These are phyloP conservation scores for Parnassius smintheus DNA, from an alignment of 2,888 invertebrate genomes.

Conservation along the genomic window DNA sequence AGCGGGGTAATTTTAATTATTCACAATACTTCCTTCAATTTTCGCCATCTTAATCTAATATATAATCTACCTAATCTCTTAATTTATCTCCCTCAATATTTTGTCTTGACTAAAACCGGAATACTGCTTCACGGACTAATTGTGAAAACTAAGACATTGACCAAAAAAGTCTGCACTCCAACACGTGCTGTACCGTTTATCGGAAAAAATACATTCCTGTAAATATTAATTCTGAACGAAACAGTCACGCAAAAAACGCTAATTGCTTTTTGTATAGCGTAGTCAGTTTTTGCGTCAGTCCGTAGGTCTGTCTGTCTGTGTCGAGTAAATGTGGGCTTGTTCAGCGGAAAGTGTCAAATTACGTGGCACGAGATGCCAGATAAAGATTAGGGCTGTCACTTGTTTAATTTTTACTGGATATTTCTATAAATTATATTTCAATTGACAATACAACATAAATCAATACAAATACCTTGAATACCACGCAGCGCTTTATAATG, in stretches of 20 bases:
- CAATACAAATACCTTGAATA: too few species aligned
- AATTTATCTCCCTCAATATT: conserved; percentile 1
- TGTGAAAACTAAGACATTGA: conserved; percentile 78
- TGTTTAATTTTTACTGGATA: not conserved
- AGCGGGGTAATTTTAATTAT: too few species aligned
- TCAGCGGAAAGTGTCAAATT: conserved; percentile 80
- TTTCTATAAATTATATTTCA: too few species aligned
- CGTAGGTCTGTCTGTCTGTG: conserved; percentile 56
- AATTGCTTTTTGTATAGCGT: conserved; percentile 74
- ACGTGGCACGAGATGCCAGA: conserved; percentile 76
- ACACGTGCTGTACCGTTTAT: conserved; percentile 73
- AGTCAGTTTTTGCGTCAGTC: conserved; percentile 64
- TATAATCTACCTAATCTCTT: too few species aligned
- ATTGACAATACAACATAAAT: too few species aligned
- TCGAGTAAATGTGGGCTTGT: conserved; percentile 77
- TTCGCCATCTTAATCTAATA: too few species aligned
- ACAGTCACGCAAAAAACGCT: conserved; percentile 62
- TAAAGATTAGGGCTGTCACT: conserved; percentile 61
- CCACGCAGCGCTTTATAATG: too few species aligned
- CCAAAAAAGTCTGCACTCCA: conserved; percentile 65
- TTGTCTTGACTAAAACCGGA: conserved; percentile 10
- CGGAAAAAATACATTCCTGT: conserved; percentile 53
- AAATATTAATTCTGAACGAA: conserved; percentile 73
- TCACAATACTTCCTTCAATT: too few species aligned
- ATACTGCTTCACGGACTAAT: conserved; percentile 69